Conservation (phyloP, 2,888 invertebrate species). For the Lasioglossum pauxillum region DNA sequence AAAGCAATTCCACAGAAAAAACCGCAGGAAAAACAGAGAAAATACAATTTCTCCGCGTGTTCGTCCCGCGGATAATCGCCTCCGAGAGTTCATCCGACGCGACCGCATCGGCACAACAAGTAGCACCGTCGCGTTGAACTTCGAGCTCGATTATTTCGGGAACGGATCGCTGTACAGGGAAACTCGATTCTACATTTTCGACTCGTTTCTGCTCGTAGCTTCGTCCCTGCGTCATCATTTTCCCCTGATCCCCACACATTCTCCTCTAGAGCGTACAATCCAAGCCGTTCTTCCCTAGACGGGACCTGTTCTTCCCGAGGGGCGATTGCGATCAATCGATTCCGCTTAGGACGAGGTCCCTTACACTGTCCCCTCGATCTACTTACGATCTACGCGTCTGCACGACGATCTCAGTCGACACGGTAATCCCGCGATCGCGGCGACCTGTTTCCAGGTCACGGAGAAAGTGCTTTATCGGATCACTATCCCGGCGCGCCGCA, state of each 20-base stretch:
- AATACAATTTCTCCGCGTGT: not conserved
- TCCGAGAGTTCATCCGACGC: not conserved
- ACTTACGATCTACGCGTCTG: constrained; percentile 34
- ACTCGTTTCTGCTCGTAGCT: not conserved
- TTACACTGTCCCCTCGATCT: not conserved
- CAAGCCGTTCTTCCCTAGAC: not conserved
- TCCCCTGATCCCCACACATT: not conserved
- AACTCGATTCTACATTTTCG: not conserved
- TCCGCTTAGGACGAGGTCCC: not conserved
- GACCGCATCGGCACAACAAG: not conserved
- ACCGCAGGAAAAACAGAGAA: not conserved
- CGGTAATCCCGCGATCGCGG: not conserved
- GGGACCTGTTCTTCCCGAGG: not conserved
- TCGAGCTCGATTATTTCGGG: not conserved
- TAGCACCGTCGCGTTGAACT: not conserved
- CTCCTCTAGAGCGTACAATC: not conserved
- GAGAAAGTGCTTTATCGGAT: not conserved
- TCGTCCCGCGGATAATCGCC: not conserved
- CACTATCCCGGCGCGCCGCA: not conserved
- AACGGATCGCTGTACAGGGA: not conserved
- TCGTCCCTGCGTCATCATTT: not conserved
- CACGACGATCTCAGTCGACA: not conserved
- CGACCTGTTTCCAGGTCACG: not conserved
- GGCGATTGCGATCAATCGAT: not conserved
- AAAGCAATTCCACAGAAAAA: not conserved